These are phyloP conservation scores for Copidosoma aretas DNA, from an alignment of 2,888 invertebrate genomes.

Conservation along the genomic window DNA sequence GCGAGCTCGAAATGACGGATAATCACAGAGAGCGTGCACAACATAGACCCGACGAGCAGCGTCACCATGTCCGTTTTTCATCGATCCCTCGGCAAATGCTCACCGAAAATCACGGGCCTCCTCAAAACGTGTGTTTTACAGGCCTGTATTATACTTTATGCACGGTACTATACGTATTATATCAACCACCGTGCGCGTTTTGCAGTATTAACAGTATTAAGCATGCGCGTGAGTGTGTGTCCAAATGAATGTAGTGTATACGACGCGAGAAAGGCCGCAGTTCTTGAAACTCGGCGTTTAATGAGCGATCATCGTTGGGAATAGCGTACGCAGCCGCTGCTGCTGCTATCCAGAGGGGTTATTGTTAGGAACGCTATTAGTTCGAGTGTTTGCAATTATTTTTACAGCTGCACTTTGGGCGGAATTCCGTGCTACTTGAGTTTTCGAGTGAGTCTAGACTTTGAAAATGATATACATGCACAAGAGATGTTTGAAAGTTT, in stretches of 20 bases:
- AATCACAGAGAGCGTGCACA: conserved; percentile 22
- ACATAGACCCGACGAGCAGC: no score
- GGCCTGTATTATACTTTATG: not conserved
- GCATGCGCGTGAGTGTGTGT: not conserved
- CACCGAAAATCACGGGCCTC: conserved; percentile 27
- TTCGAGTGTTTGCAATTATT: not conserved
- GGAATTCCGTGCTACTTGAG: conserved; percentile 3
- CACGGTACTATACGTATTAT: no score
- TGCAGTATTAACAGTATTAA: conserved; percentile 10
- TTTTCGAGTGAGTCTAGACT: not conserved
- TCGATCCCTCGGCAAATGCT: no score
- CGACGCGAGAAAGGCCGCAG: no score
- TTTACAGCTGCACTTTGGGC: not conserved
- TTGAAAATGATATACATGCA: no score
- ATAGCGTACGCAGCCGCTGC: not conserved
- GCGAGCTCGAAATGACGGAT: conserved; percentile 30
- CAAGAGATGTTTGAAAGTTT: no score
- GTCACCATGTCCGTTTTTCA: no score
- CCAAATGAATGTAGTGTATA: not conserved
- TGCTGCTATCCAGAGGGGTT: no score
- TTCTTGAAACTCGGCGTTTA: conserved; percentile 29
- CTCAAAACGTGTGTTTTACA: conserved; percentile 35
- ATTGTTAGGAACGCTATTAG: no score
- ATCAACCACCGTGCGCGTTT: not conserved
- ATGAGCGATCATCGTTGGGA: conserved; percentile 4